Evolutionary conservation across 53 echinoderm and acorn worm species (phyloP).

Genomic region (Stichopus horrens): DNA sequence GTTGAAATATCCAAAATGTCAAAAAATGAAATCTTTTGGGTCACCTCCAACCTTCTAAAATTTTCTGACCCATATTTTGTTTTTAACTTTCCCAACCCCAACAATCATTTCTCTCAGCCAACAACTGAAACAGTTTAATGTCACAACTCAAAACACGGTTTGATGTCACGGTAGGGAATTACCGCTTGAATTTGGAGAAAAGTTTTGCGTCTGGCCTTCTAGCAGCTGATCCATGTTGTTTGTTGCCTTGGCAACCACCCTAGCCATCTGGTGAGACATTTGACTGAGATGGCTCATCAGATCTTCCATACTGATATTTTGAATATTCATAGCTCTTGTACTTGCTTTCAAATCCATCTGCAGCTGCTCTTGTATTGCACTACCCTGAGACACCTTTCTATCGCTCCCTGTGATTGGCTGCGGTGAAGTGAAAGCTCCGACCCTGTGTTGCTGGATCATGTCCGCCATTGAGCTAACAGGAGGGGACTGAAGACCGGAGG

Average conservation of each 20-base stretch:
- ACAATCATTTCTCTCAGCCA: too few relatives aligned
- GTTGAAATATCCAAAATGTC: too few relatives aligned
- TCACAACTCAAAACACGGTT: too few relatives aligned
- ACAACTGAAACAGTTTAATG: too few relatives aligned
- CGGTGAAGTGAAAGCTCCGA: conserved; percentile 2
- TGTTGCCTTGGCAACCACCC: conserved; percentile 90
- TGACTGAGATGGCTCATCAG: conserved; percentile 78
- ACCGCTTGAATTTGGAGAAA: conserved; percentile 90
- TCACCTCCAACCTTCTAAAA: too few relatives aligned
- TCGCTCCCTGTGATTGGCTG: conserved; percentile 51
- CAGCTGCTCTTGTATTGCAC: conserved; percentile 25
- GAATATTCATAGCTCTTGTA: conserved; percentile 42
- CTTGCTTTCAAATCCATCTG: conserved; percentile 42
- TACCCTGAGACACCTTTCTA: neutral
- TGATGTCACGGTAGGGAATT: conserved; percentile 71
- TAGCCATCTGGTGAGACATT: conserved; percentile 79
- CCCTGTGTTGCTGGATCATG: conserved; percentile 8
- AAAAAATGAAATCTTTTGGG: too few relatives aligned
- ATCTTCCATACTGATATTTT: conserved; percentile 68
- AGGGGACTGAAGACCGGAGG: neutral
- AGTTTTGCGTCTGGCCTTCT: conserved; percentile 76
- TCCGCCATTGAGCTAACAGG: neutral
- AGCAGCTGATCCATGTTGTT: conserved; percentile 91
- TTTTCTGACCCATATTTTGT: too few relatives aligned
- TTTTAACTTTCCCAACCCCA: too few relatives aligned